Conservation (phyloP, 2,113 vertebrate species). For the Trachemys scripta region DNA sequence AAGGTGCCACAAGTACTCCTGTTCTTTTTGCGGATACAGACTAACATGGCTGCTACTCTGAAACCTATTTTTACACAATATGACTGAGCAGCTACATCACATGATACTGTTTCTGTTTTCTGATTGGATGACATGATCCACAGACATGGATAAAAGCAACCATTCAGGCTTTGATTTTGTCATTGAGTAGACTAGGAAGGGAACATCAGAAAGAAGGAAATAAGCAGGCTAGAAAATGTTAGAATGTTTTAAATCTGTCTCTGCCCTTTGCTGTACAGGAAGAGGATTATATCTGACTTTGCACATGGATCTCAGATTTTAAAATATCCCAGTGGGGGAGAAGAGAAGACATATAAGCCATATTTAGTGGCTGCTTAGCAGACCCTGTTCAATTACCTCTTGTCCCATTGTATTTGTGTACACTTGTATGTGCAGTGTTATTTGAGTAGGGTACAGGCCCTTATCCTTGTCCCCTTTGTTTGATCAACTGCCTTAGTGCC, state of each 20-base stretch:
- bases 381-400: constrained; percentile 15
- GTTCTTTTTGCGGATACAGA: too few species aligned
- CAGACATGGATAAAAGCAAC: not conserved
- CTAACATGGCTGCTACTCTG: too few species aligned
- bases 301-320: constrained; percentile 36
- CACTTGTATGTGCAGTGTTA: constrained; percentile 57
- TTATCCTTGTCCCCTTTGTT: constrained; percentile 74
- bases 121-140: not conserved
- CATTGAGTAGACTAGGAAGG: not conserved
- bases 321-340: constrained; percentile 41
- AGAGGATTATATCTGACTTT: constrained; percentile 35
- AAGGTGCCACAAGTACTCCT: too few species aligned
- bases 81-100: not conserved
- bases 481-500: constrained; percentile 65
- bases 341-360: constrained; percentile 60
- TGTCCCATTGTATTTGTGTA: constrained; percentile 56
- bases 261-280: not conserved
- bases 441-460: constrained; percentile 72
- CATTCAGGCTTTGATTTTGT: rapidly evolving
- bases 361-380: constrained; percentile 68
- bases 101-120: not conserved
- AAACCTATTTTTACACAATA: not conserved
- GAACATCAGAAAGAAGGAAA: not conserved
- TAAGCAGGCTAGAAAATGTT: not conserved
- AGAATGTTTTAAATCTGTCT: not conserved